phyloP scores from a whole-genome alignment of 2,797 vertebrate species.

The Muscicapa comitata region DNA sequence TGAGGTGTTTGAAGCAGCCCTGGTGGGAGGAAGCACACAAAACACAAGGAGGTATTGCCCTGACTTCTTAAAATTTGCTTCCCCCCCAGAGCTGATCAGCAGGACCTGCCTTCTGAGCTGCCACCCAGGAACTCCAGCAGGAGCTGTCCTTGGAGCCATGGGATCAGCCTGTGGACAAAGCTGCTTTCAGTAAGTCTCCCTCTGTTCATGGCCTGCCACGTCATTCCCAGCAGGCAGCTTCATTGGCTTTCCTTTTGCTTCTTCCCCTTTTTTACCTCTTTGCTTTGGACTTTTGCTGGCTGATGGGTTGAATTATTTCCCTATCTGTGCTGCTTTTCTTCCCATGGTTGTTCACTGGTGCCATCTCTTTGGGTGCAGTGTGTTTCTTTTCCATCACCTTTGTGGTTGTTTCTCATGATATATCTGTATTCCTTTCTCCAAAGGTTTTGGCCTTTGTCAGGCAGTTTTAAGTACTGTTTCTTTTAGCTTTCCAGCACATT shows the following conservation, averaged over 20 bases:
- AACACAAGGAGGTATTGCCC: not conserved
- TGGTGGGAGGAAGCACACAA: accelerated
- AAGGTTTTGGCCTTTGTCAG: not conserved
- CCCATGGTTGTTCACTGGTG: not conserved
- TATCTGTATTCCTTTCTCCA: not conserved
- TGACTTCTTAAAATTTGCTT: not conserved
- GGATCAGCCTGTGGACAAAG: not conserved
- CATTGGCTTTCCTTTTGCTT: not conserved
- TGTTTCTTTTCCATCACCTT: not conserved
- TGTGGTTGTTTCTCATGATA: not conserved
- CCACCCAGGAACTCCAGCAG: not conserved
- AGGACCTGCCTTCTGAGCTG: not conserved
- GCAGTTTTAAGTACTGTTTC: not conserved
- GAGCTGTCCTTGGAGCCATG: accelerated
- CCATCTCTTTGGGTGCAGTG: not conserved
- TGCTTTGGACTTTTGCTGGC: not conserved
- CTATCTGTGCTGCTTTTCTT: not conserved
- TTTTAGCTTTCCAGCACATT: not conserved
- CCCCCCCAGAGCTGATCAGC: not conserved
- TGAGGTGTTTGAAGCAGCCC: not conserved
- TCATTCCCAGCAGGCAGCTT: not conserved
- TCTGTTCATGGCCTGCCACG: not conserved
- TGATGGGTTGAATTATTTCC: not conserved
- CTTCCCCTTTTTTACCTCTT: accelerated
- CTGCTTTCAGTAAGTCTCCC: not conserved